Base-by-base conservation (phyloP, 2,797 vertebrate species). In the Microhierax caerulescens region DNA sequence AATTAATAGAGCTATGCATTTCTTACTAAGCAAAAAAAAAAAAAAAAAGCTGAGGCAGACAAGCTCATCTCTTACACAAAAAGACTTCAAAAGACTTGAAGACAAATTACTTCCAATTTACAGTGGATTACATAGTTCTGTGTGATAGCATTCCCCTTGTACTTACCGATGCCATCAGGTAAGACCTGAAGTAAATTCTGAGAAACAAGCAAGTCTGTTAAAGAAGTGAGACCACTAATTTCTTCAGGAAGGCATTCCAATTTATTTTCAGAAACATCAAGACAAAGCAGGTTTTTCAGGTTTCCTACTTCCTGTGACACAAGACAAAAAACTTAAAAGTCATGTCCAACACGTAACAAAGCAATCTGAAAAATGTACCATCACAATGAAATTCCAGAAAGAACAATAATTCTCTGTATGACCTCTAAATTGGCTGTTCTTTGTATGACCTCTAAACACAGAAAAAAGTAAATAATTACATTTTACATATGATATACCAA, bases 261-360 rank as follows among this genome's bases (percentile, higher is more conserved):
- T 97, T 99, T 99, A 98, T 99, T 99, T 98, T 99, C 99, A 10
- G 99, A 99, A 81, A 99, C 98, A 97, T 99, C 99, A 97, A 99
- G 98, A 98, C 99, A 99, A 76, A 99, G 96, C 94, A 99, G 98
- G 98, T 97, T 99, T 98, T 98, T 99, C 98, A 99, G 98, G 87
- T 97, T 98, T 96, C 99, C 99, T 94, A 99, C 98, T 97, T 99
- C 99, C 99, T 99, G 79, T 1, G 23, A 93, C 50, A 67, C 59
- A 97, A 96, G 65, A 82, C 50, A 93, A 94, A 94, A 92, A 81
- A 81, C 57, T 48, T 77, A 88, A 95, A 88, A 96, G 57, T 92
- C 91, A 82, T 59, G 93, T 85, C 95, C 75, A 92, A 95, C 82
- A 69, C 3, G 82, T 56, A 90, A 83, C 14, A 88, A 93, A 96